Percentiles rank a stretch among this genome's conserved stretches.
These are phyloP conservation scores for Macroglossus sobrinus DNA, from an alignment of 2,113 vertebrate genomes.

Conservation along the genomic window DNA sequence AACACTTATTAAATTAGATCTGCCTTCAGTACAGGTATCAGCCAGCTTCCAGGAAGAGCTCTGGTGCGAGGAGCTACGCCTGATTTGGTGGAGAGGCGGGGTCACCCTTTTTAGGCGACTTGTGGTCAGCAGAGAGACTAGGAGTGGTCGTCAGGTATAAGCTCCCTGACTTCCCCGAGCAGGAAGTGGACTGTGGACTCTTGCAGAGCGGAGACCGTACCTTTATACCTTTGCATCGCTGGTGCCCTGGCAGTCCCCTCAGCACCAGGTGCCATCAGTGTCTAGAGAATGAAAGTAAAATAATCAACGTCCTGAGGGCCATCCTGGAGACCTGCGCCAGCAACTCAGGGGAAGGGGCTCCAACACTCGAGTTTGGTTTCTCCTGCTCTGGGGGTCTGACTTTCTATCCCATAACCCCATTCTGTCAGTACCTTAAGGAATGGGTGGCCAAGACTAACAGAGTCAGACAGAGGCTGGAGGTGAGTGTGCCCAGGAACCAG, in stretches of 20 bases:
- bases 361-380: not conserved
- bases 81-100: not conserved
- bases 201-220: not conserved
- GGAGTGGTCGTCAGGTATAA: rapidly evolving
- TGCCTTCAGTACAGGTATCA: not conserved
- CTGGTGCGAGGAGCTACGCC: not conserved
- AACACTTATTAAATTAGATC: constrained; percentile 46
- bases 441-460: not conserved
- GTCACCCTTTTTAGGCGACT: not conserved
- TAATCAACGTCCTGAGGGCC: not conserved
- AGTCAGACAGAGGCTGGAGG: not conserved
- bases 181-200: not conserved
- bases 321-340: not conserved
- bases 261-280: not conserved
- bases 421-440: not conserved
- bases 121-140: not conserved
- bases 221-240: no score
- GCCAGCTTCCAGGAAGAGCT: not conserved
- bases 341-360: not conserved
- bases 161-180: not conserved
- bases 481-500: not conserved
- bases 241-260: not conserved
- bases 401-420: not conserved
- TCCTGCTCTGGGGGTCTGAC: not conserved
- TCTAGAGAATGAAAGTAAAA: no score